Evolutionary conservation across 2,113 vertebrate genomes (phyloP).

Genomic region (Pelusios castaneus): DNA sequence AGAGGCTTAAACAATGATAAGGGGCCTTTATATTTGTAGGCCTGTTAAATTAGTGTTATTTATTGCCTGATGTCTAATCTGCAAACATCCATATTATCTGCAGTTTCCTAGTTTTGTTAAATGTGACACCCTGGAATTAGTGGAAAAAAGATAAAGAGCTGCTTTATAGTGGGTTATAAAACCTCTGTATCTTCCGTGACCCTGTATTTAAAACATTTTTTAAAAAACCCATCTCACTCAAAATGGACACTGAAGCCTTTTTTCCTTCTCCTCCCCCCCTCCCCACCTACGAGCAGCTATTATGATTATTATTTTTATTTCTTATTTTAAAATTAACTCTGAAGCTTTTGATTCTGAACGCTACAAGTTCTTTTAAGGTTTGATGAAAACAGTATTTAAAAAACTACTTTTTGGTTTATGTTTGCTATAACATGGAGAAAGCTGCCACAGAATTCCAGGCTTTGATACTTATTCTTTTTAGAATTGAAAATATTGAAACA

Average conservation of each 20-base stretch:
- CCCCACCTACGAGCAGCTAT: slow-evolving; percentile 22
- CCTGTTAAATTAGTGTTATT: slow-evolving; percentile 82
- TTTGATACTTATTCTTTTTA: slow-evolving; percentile 1
- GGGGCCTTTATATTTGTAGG: slow-evolving; percentile 77
- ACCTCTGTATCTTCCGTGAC: slow-evolving; percentile 73
- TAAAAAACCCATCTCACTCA: background rate
- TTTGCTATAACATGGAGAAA: background rate
- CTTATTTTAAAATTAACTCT: background rate
- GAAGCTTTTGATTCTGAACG: background rate
- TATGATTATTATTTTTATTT: background rate
- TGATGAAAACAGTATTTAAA: background rate
- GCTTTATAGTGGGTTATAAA: slow-evolving; percentile 79
- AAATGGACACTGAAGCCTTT: background rate
- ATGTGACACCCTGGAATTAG: slow-evolving; percentile 75
- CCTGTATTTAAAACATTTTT: slow-evolving; percentile 69
- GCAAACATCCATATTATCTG: slow-evolving; percentile 80
- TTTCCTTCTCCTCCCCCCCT: too few relatives aligned
- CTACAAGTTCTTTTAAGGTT: background rate
- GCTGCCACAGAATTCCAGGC: background rate
- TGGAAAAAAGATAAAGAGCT: slow-evolving; percentile 76
- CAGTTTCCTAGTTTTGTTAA: slow-evolving; percentile 82
- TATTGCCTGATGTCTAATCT: slow-evolving; percentile 80
- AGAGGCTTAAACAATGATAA: slow-evolving; percentile 80
- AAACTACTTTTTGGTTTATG: background rate
- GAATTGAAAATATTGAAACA: background rate